These are phyloP conservation scores for Bemisia tabaci DNA, from an alignment of 1,140 invertebrate genomes.

Conservation along the genomic window DNA sequence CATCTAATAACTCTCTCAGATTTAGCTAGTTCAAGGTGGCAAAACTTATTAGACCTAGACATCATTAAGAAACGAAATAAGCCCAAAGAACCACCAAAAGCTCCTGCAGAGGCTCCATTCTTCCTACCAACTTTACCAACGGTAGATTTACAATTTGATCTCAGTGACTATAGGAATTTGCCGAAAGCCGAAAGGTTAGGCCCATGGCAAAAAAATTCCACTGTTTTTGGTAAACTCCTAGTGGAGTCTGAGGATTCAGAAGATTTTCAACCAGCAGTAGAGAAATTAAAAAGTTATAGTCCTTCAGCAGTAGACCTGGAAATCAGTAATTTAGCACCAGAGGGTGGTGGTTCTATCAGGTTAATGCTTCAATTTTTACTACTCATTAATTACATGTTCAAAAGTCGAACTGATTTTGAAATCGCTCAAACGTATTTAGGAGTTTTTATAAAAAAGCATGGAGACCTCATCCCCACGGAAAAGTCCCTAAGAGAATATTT, in stretches of 20 bases:
- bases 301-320: slow-evolving; percentile 83
- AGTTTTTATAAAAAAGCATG: slow-evolving; percentile 79
- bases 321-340: slow-evolving; percentile 61
- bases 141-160: slow-evolving; percentile 66
- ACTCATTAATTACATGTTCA: slow-evolving; percentile 55
- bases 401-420: slow-evolving; percentile 74
- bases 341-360: slow-evolving; percentile 51
- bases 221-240: slow-evolving; percentile 48
- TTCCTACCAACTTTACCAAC: slow-evolving; percentile 84
- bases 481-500: background rate
- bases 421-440: slow-evolving; percentile 82
- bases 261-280: slow-evolving; percentile 42
- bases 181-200: background rate
- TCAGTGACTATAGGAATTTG: slow-evolving; percentile 35
- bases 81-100: slow-evolving; percentile 67
- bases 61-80: slow-evolving; percentile 83
- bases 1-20: slow-evolving; percentile 72
- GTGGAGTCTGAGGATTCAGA: slow-evolving; percentile 29
- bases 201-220: slow-evolving; percentile 19
- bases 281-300: slow-evolving; percentile 63
- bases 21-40: slow-evolving; percentile 78
- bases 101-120: slow-evolving; percentile 79
- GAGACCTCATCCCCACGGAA: slow-evolving; percentile 27
- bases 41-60: slow-evolving; percentile 83
- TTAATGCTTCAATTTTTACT: slow-evolving; percentile 68